These are phyloP conservation scores for Tachysurus vachellii DNA, from an alignment of 2,113 vertebrate genomes.

Conservation along the genomic window DNA sequence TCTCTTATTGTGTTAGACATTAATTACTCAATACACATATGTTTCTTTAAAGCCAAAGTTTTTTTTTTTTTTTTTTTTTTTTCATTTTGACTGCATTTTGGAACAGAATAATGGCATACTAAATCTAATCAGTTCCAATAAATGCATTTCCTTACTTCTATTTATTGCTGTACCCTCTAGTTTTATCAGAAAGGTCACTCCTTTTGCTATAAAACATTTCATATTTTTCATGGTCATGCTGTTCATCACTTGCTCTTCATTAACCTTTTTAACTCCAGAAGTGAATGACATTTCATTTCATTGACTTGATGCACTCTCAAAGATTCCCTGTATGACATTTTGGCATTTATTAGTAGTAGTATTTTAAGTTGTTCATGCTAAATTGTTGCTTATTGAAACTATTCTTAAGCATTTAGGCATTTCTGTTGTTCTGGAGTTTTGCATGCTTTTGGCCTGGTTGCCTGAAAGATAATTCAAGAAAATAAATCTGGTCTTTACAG, in stretches of 20 bases:
- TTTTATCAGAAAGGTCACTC: constrained; percentile 7
- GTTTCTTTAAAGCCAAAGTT: neutral
- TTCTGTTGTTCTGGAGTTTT: constrained; percentile 18
- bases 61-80: neutral
- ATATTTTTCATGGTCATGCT: constrained; percentile 25
- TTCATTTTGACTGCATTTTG: neutral
- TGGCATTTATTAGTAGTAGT: constrained; percentile 5
- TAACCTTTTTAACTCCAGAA: constrained; percentile 43
- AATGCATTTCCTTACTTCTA: neutral
- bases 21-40: neutral
- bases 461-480: constrained; percentile 26
- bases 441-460: constrained; percentile 29
- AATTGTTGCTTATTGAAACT: neutral
- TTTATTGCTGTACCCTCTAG: neutral
- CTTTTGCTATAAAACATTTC: neutral
- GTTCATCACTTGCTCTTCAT: constrained; percentile 46
- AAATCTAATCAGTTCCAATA: neutral
- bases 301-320: constrained; percentile 31
- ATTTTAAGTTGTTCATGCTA: constrained; percentile 12
- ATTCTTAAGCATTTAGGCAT: constrained; percentile 34
- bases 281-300: constrained; percentile 40
- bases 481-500: constrained; percentile 44
- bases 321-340: constrained; percentile 26
- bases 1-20: neutral
- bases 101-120: neutral